Evolutionary conservation across 2,888 invertebrate species (phyloP).

Genomic region (Macrosiphum euphorbiae): DNA sequence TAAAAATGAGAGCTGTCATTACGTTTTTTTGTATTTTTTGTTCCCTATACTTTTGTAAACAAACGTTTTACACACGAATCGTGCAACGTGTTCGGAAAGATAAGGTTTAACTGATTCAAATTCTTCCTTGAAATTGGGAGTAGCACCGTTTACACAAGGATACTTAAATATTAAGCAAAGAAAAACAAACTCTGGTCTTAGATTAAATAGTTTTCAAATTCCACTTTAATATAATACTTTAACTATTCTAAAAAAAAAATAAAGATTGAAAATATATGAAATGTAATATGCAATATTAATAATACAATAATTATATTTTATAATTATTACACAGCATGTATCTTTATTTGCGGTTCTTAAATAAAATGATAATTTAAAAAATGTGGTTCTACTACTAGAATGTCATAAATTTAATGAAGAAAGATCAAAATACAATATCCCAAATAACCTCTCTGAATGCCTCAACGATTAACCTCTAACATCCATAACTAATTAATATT

Average conservation of each 20-base stretch:
- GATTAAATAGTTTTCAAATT: not conserved
- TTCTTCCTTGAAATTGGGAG: not conserved
- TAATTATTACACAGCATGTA: not conserved
- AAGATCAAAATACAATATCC: too few relatives aligned
- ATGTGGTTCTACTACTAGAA: too few relatives aligned
- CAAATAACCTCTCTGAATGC: too few relatives aligned
- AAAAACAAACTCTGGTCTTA: not conserved
- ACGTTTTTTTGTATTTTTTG: not conserved
- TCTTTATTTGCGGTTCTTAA: not conserved
- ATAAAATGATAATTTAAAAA: too few relatives aligned
- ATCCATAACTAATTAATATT: too few relatives aligned
- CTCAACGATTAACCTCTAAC: too few relatives aligned
- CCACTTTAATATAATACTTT: not conserved
- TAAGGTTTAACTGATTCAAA: constrained; percentile 2
- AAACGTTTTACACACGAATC: not conserved
- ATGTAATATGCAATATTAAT: not conserved
- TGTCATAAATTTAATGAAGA: too few relatives aligned
- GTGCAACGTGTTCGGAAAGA: not conserved
- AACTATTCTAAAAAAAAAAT: not conserved
- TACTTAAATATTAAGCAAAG: not conserved
- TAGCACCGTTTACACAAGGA: not conserved
- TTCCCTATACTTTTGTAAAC: not conserved
- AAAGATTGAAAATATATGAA: not conserved
- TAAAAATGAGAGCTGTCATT: not conserved
- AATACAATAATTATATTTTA: not conserved